Conservation (phyloP, 1,140 invertebrate genomes). For the Eumeta japonica region DNA sequence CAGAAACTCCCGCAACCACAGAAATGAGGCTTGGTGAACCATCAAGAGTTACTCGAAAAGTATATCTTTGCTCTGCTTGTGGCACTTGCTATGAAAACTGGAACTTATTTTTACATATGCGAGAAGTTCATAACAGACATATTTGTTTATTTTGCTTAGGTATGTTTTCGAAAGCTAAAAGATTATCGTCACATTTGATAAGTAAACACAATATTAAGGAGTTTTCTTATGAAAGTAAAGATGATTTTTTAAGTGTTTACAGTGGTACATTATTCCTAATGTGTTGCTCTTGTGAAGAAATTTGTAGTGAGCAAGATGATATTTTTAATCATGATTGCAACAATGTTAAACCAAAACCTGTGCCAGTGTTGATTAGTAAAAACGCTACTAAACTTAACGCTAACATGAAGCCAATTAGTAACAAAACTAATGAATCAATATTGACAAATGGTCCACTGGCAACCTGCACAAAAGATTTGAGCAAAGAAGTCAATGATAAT, state of each 20-base stretch:
- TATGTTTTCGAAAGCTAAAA: slow-evolving; percentile 76
- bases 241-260: slow-evolving; percentile 65
- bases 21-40: slow-evolving; percentile 42
- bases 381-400: slow-evolving; percentile 33
- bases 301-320: slow-evolving; percentile 69
- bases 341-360: slow-evolving; percentile 47
- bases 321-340: slow-evolving; percentile 71
- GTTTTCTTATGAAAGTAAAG: slow-evolving; percentile 61
- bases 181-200: slow-evolving; percentile 70
- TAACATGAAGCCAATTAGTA: slow-evolving; percentile 30
- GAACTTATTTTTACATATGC: slow-evolving; percentile 80
- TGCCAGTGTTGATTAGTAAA: slow-evolving; percentile 47
- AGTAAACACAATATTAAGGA: slow-evolving; percentile 74
- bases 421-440: slow-evolving; percentile 23
- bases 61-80: slow-evolving; percentile 75
- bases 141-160: slow-evolving; percentile 78
- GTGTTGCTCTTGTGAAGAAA: slow-evolving; percentile 75
- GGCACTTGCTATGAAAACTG: slow-evolving; percentile 79
- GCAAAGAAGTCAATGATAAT: slow-evolving; percentile 21
- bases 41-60: slow-evolving; percentile 69
- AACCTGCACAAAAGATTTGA: slow-evolving; percentile 19
- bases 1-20: slow-evolving; percentile 32
- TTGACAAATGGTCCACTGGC: slow-evolving; percentile 26
- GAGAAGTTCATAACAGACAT: slow-evolving; percentile 72
- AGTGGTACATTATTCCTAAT: slow-evolving; percentile 70